These are phyloP conservation scores for Apamea epomidion DNA, from an alignment of 2,888 invertebrate species.

Conservation along the genomic window DNA sequence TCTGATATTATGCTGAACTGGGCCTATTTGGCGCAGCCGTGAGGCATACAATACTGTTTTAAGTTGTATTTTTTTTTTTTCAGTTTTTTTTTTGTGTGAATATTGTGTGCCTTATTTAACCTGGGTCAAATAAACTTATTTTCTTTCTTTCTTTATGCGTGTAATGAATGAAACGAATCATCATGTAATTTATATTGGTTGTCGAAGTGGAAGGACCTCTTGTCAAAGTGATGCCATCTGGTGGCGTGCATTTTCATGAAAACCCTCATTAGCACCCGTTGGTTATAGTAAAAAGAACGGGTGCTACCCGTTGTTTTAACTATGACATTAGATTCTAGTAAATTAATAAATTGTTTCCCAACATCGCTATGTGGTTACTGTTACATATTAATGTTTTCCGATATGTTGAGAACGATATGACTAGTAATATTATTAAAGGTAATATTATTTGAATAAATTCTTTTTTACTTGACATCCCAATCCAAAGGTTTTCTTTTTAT, in stretches of 20 bases:
- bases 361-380: constrained; percentile 11
- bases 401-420: constrained; percentile 38
- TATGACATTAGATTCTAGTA: constrained; percentile 17
- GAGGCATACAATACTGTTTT: no score
- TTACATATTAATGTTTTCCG: constrained; percentile 23
- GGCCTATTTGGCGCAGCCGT: no score
- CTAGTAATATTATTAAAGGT: constrained; percentile 32
- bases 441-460: constrained; percentile 36
- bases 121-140: no score
- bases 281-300: no score
- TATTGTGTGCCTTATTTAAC: no score
- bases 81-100: no score
- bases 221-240: background rate
- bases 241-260: background rate
- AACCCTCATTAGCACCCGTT: background rate
- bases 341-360: constrained; percentile 19
- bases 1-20: no score
- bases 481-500: background rate
- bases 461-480: constrained; percentile 20
- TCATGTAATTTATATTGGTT: background rate
- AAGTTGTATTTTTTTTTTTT: no score
- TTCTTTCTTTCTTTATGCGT: background rate
- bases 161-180: background rate
- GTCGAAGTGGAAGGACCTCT: background rate
- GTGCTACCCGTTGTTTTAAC: background rate